phyloP scores from a whole-genome alignment of 1,140 invertebrate species.

The Caenorhabditis remanei region DNA sequence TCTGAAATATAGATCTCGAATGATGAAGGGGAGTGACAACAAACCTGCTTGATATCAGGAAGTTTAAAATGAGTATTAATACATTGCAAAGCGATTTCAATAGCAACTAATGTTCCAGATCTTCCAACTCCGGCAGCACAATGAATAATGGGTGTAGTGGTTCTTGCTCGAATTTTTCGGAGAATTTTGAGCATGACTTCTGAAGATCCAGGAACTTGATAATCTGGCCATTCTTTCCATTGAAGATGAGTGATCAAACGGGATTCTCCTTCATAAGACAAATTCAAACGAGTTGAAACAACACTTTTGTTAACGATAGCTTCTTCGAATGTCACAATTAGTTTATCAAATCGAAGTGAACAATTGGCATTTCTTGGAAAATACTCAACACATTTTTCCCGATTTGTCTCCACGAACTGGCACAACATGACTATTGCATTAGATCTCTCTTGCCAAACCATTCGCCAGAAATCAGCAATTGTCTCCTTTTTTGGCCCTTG shows the following conservation, averaged over 20 bases:
- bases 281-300: conserved; percentile 13
- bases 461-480: conserved; percentile 60
- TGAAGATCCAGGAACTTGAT: conserved; percentile 29
- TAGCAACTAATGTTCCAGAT: conserved; percentile 22
- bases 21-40: background rate
- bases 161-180: conserved; percentile 21
- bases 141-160: conserved; percentile 35
- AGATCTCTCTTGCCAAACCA: conserved; percentile 61
- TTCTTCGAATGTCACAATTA: conserved; percentile 8
- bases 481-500: conserved; percentile 53
- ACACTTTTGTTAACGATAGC: background rate
- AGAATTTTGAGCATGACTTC: conserved; percentile 35
- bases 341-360: conserved; percentile 1
- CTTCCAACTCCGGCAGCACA: conserved; percentile 55
- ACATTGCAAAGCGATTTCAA: conserved; percentile 16
- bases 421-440: conserved; percentile 61
- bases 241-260: conserved; percentile 22
- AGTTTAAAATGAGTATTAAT: conserved; percentile 27
- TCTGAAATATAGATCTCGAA: background rate
- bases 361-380: conserved; percentile 31
- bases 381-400: conserved; percentile 58
- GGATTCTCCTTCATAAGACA: background rate
- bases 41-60: conserved; percentile 14
- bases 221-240: conserved; percentile 40
- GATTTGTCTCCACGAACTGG: conserved; percentile 48